phyloP scores from a whole-genome alignment of 2,113 vertebrate species.

The Anoura caudifer region DNA sequence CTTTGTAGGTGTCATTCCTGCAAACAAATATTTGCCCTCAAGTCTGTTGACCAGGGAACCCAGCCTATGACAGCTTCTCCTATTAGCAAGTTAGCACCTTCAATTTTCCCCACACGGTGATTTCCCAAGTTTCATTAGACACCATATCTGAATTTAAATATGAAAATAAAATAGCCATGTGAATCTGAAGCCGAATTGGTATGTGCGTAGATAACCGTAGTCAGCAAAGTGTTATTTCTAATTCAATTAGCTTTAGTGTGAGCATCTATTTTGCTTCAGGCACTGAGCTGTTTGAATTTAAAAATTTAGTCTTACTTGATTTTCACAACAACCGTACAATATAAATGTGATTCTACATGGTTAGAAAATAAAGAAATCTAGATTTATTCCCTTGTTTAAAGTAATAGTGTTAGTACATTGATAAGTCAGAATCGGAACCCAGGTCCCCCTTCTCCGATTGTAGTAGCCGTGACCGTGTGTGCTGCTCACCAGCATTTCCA shows the following conservation, averaged over 20 bases:
- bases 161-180: neutral
- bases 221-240: neutral
- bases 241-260: neutral
- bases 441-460: neutral
- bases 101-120: neutral
- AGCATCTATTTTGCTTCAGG: neutral
- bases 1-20: neutral
- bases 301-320: neutral
- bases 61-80: neutral
- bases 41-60: neutral
- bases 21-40: neutral
- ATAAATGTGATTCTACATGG: neutral
- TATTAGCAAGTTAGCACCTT: neutral
- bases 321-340: neutral
- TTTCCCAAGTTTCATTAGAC: neutral
- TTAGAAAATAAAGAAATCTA: constrained; percentile 25
- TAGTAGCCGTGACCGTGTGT: neutral
- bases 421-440: neutral
- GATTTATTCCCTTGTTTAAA: neutral
- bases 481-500: neutral
- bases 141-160: neutral
- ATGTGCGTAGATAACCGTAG: neutral
- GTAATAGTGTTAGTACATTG: neutral
- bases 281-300: neutral
- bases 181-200: neutral